phyloP scores from a whole-genome alignment of 2,797 vertebrate species.

The Lophotriccus pileatus region DNA sequence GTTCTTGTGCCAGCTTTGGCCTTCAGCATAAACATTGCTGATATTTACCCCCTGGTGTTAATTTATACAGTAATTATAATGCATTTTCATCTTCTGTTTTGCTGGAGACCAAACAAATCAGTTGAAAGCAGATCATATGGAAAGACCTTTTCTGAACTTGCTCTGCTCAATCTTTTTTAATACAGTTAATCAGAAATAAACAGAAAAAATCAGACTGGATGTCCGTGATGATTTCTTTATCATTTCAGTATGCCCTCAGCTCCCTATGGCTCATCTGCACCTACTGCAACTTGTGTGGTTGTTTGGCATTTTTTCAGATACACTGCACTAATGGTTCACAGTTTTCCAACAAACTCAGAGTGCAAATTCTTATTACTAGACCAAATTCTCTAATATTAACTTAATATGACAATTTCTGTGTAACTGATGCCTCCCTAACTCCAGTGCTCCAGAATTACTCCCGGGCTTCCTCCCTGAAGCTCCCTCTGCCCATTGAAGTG shows the following conservation, averaged over 20 bases:
- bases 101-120: slow-evolving; percentile 1
- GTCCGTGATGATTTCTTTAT: neutral
- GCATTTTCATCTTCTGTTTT: slow-evolving; percentile 15
- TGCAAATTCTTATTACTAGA: neutral
- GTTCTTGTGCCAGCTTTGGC: slow-evolving; percentile 30
- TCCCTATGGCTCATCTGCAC: neutral
- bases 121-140: neutral
- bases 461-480: neutral
- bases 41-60: slow-evolving; percentile 11
- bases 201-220: neutral
- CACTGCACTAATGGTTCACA: neutral
- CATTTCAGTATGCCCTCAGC: neutral
- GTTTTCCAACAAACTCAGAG: neutral
- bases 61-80: slow-evolving; percentile 29
- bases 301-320: neutral
- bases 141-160: neutral
- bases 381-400: neutral
- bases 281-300: neutral
- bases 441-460: neutral
- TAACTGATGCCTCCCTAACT: neutral
- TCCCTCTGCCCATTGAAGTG: neutral
- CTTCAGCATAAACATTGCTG: slow-evolving; percentile 12
- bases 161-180: neutral
- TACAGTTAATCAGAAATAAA: neutral
- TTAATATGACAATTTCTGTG: neutral